Percentiles rank a stretch among this genome's conserved stretches.
These are phyloP conservation scores for Caenorhabditis auriculariae DNA, from an alignment of 2,888 invertebrate genomes.

Conservation along the genomic window DNA sequence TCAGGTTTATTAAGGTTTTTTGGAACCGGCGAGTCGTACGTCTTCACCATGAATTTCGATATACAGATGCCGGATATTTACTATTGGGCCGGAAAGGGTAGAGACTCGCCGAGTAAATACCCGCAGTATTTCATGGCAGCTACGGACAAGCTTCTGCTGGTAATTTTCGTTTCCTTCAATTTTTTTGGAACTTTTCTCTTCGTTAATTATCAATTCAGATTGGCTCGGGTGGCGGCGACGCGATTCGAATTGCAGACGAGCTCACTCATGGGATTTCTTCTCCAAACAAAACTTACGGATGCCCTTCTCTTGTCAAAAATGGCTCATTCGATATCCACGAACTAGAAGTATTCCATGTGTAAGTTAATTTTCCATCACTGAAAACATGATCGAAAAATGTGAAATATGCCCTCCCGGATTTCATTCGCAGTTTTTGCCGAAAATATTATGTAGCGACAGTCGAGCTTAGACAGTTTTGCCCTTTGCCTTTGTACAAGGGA, in stretches of 20 bases:
- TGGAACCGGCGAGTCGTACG: slow-evolving; percentile 59
- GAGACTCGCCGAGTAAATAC: slow-evolving; percentile 40
- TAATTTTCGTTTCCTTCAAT: slow-evolving; percentile 16
- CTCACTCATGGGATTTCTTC: slow-evolving; percentile 53
- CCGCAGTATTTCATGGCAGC: slow-evolving; percentile 62
- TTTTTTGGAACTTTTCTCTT: slow-evolving; percentile 2
- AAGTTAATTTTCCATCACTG: no score
- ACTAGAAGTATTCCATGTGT: slow-evolving; percentile 51
- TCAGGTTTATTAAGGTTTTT: slow-evolving; percentile 32
- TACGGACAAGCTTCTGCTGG: slow-evolving; percentile 51
- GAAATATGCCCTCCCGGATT: no score
- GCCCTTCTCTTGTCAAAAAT: slow-evolving; percentile 47
- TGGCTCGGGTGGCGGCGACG: slow-evolving; percentile 60
- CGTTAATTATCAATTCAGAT: slow-evolving; percentile 42
- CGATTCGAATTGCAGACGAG: slow-evolving; percentile 60
- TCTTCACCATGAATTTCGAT: slow-evolving; percentile 48
- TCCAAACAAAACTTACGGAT: slow-evolving; percentile 52
- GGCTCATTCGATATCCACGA: slow-evolving; percentile 53
- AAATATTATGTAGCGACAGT: no score
- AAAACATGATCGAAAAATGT: no score
- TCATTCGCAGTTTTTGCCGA: no score
- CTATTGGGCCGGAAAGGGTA: slow-evolving; percentile 51
- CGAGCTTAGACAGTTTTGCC: no score
- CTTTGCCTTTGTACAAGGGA: no score
- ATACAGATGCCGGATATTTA: slow-evolving; percentile 50